Evolutionary conservation across 2,888 invertebrate species (phyloP), one percentile per base, ranked within the genome.

Genomic region (Epirrita christyi): DNA sequence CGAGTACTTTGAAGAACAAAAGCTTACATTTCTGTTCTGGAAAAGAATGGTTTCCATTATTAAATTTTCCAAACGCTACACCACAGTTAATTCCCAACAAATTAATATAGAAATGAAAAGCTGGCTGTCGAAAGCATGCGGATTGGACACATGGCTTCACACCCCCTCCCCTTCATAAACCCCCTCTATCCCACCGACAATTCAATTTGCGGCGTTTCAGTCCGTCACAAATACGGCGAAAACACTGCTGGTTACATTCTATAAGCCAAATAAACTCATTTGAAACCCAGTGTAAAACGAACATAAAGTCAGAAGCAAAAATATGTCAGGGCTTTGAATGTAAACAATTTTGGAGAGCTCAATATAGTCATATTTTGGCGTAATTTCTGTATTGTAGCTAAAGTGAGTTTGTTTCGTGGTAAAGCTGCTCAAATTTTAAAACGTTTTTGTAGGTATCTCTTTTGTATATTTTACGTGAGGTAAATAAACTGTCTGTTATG

Each of bases 161-260:
- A 29, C 62, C 40, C 59, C 40, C 43, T 38, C 48, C 40, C 55
- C 46, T 14, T 14, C 6, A n/a, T 40, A 0, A 2, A 37, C 29
- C 38, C 41, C 46, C 47, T 46, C 43, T 42, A 41, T 52, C 45
- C 47, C 52, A 28, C 64, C 65, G 45, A 66, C 69, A 67, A 71
- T 70, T 69, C 69, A 71, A 71, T 72, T 72, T 69, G 65, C 60
- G 65, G 67, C 58, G 49, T 59, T n/a, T 49, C 50, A 45, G 60
- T 55, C 64, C 61, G 58, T 65, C 64, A 68, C 66, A 67, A 68
- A 67, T 68, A 63, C 64, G 54, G 50, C 55, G 56, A 61, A 63
- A 59, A 59, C 53, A 56, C 9, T 11, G 44, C 37, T 51, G 43
- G 53, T 29, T 41, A 37, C 44, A 38, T 55, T 43, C 34, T 58